Conservation (phyloP, 2,113 vertebrate genomes). For the Erythrocercus mccallii region DNA sequence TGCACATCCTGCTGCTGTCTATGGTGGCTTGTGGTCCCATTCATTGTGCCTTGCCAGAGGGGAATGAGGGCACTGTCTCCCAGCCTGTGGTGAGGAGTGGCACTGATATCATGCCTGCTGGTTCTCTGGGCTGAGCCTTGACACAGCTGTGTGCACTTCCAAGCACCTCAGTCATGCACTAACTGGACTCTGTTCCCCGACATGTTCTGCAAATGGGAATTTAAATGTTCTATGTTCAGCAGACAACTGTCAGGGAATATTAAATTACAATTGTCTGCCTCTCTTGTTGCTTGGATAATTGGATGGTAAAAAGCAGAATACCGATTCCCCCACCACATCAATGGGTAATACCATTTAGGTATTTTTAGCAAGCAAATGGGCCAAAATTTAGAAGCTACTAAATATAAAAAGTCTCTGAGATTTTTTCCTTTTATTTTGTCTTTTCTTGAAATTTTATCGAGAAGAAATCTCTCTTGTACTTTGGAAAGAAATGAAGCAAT, state of each 20-base stretch:
- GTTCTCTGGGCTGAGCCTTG: neutral
- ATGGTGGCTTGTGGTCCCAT: neutral
- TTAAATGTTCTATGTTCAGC: neutral
- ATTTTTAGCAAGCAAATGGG: slow-evolving; percentile 65
- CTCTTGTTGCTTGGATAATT: slow-evolving; percentile 41
- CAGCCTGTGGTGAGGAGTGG: neutral
- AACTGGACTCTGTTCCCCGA: neutral
- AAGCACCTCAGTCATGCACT: neutral
- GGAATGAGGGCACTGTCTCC: neutral
- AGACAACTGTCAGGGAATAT: slow-evolving; percentile 35
- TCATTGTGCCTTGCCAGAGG: neutral
- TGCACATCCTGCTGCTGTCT: neutral
- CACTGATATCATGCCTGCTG: neutral
- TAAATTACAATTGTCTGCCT: neutral
- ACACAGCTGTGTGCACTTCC: neutral
- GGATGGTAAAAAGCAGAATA: slow-evolving; percentile 47
- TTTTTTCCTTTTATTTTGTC: neutral
- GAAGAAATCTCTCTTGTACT: slow-evolving; percentile 13
- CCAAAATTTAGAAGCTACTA: slow-evolving; percentile 52
- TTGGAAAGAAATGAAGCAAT: slow-evolving; percentile 56
- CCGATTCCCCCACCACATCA: neutral
- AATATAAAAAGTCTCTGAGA: slow-evolving; percentile 32
- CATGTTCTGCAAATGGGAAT: neutral
- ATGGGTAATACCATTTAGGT: slow-evolving; percentile 18
- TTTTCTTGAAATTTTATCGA: slow-evolving; percentile 15